These are phyloP conservation scores for Acrossocheilus wenchowensis DNA, from an alignment of 2,797 vertebrate species.

Conservation along the genomic window DNA sequence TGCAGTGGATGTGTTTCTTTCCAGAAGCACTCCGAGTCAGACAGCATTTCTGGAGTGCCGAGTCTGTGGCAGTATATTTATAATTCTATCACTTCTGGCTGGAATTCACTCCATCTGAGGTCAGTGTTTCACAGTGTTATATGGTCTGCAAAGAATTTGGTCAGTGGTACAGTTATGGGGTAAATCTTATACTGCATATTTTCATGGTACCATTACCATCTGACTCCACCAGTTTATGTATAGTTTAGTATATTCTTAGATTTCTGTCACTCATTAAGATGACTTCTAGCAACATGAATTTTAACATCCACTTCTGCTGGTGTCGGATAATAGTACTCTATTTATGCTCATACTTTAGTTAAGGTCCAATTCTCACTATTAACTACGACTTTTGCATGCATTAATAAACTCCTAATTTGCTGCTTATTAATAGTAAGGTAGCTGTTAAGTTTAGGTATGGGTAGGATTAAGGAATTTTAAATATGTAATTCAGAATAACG, in stretches of 20 bases:
- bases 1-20: constrained; percentile 22
- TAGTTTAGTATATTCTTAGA: not conserved
- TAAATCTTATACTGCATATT: not conserved
- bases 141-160: constrained; percentile 7
- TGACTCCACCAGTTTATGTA: not conserved
- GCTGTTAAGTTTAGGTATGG: not conserved
- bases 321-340: too few relatives aligned
- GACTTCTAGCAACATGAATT: not conserved
- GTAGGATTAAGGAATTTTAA: not conserved
- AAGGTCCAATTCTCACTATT: not conserved
- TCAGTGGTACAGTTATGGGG: not conserved
- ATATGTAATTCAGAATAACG: not conserved
- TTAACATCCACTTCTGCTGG: not conserved
- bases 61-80: not conserved
- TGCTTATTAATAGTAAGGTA: too few relatives aligned
- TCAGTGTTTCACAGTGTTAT: not conserved
- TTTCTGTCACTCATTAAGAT: not conserved
- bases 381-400: not conserved
- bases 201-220: not conserved
- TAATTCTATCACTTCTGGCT: constrained; percentile 21
- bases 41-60: not conserved
- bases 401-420: too few relatives aligned
- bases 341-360: not conserved
- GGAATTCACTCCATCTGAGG: constrained; percentile 4
- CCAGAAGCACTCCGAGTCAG: not conserved